These are phyloP conservation scores for Steromphala cineraria DNA, from an alignment of 2,888 invertebrate species.

Conservation along the genomic window DNA sequence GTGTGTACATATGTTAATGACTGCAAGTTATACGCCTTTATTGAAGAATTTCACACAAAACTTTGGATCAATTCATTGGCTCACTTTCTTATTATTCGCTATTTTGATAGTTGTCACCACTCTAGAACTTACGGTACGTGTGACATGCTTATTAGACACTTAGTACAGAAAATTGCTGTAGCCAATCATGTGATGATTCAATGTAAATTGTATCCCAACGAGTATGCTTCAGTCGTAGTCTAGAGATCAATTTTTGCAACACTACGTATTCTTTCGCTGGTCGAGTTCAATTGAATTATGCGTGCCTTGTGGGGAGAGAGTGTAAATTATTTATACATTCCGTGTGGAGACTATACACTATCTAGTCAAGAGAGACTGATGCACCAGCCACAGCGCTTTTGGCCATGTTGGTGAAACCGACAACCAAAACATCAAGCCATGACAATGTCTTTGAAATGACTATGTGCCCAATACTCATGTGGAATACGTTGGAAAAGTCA, in stretches of 20 bases:
- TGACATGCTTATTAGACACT: constrained; percentile 6
- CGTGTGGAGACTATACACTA: constrained; percentile 7
- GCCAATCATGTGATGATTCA: constrained; percentile 7
- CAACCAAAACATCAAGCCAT: background rate
- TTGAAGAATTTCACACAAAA: background rate
- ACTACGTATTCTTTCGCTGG: constrained; percentile 14
- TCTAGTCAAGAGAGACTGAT: constrained; percentile 3
- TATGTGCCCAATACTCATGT: background rate
- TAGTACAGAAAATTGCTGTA: constrained; percentile 7
- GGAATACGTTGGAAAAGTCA: constrained; percentile 12
- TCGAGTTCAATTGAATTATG: constrained; percentile 50
- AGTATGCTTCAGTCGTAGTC: constrained; percentile 1
- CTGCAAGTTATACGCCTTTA: background rate
- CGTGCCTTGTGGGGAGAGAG: constrained; percentile 43
- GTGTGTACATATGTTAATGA: constrained; percentile 4
- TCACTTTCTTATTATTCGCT: background rate
- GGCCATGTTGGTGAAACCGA: background rate
- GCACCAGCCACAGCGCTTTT: background rate
- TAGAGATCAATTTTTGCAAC: constrained; percentile 14
- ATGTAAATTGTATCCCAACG: constrained; percentile 9
- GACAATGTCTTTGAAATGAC: background rate
- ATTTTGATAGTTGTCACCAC: background rate
- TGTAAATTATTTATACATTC: constrained; percentile 59
- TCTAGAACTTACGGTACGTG: background rate
- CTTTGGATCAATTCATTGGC: background rate